Conservation (phyloP, 2,888 invertebrate species). For the Mellilla xanthometata region DNA sequence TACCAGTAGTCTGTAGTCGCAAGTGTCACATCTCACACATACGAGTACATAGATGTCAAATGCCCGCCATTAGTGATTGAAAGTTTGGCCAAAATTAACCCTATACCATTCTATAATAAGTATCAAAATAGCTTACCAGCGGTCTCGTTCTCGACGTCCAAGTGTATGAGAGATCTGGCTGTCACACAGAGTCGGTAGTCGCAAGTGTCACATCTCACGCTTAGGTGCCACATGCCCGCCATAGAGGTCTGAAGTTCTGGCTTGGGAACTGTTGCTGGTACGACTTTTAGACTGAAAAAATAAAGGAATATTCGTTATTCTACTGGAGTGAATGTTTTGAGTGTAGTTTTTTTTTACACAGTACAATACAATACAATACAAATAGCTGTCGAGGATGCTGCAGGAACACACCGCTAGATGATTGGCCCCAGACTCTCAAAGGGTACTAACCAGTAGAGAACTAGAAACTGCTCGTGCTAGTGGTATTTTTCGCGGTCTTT, state of each 20-base stretch:
- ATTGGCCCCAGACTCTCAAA: too few relatives aligned
- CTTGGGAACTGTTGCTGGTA: constrained; percentile 44
- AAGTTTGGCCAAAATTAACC: too few relatives aligned
- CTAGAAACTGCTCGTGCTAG: too few relatives aligned
- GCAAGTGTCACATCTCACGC: constrained; percentile 66
- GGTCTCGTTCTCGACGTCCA: constrained; percentile 47
- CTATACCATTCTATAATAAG: too few relatives aligned
- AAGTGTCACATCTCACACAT: constrained; percentile 68
- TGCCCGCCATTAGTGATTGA: constrained; percentile 50
- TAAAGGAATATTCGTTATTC: background rate
- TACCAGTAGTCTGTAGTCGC: too few relatives aligned
- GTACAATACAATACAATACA: too few relatives aligned
- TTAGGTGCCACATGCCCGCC: constrained; percentile 71
- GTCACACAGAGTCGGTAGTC: constrained; percentile 63
- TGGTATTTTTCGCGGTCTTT: too few relatives aligned
- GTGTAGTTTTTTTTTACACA: too few relatives aligned
- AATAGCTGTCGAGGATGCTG: too few relatives aligned
- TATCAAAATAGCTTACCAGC: constrained; percentile 40
- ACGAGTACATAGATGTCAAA: constrained; percentile 74
- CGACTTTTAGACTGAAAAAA: constrained; percentile 57
- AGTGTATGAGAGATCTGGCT: constrained; percentile 58
- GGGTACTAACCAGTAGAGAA: too few relatives aligned
- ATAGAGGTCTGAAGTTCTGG: constrained; percentile 41
- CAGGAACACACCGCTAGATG: too few relatives aligned
- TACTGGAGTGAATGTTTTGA: too few relatives aligned